Evolutionary conservation across 1,140 invertebrate genomes (phyloP).

Genomic region (silkworm (Bombyx mori)): ASM3026992v2 NC_085132.1:9736501-9737000

Average conservation of each 20-base stretch:
- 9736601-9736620: slow-evolving; percentile 90
- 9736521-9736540: slow-evolving; percentile 98
- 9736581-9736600: slow-evolving; percentile 97
- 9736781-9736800: slow-evolving; percentile 96
- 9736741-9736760: slow-evolving; percentile 97
- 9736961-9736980: no score
- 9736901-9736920: no score
- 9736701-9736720: no score
- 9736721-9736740: slow-evolving; percentile 92
- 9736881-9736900: no score
- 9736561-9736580: slow-evolving; percentile 98
- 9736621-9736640: slow-evolving; percentile 95
- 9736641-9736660: slow-evolving; percentile 14
- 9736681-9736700: no score
- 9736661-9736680: no score
- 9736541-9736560: slow-evolving; percentile 97
- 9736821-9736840: slow-evolving; percentile 89
- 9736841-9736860: slow-evolving; percentile 72
- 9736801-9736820: slow-evolving; percentile 96
- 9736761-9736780: slow-evolving; percentile 94
- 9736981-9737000: no score
- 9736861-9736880: no score
- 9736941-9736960: no score
- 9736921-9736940: no score
- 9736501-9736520: slow-evolving; percentile 99